Evolutionary conservation across 2,797 vertebrate genomes (phyloP).

Genomic region (Mus caroli): DNA sequence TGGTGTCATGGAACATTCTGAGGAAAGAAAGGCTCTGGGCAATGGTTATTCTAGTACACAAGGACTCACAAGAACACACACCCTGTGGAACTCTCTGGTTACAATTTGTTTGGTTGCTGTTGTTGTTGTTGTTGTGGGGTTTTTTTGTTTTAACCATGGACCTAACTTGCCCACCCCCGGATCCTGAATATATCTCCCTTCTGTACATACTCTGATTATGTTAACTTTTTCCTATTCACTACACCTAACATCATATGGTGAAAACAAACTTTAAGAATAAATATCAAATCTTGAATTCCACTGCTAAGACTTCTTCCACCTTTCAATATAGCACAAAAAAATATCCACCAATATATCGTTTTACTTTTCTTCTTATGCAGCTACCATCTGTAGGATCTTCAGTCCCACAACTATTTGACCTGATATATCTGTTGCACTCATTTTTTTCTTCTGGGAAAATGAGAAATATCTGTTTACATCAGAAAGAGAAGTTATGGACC

Average conservation of each 20-base stretch:
- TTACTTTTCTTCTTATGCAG: background rate
- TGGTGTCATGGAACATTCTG: background rate
- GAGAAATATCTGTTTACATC: background rate
- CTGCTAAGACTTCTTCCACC: background rate
- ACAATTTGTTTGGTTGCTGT: background rate
- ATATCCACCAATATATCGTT: fast-evolving
- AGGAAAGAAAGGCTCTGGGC: background rate
- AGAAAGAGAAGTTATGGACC: background rate
- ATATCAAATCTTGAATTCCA: background rate
- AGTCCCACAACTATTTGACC: background rate
- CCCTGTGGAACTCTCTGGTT: fast-evolving
- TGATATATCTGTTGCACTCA: background rate
- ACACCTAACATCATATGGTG: background rate
- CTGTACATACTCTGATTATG: background rate
- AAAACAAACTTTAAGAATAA: background rate
- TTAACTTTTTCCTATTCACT: background rate
- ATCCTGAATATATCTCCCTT: background rate
- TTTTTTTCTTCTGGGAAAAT: background rate
- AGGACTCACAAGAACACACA: fast-evolving
- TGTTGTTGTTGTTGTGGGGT: too few relatives aligned
- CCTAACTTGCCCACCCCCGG: background rate
- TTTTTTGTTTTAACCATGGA: background rate
- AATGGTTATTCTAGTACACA: background rate
- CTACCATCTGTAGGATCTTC: background rate
- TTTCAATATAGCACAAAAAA: background rate